phyloP scores from a whole-genome alignment of 2,113 vertebrate species.

The Amazona vittata region DNA sequence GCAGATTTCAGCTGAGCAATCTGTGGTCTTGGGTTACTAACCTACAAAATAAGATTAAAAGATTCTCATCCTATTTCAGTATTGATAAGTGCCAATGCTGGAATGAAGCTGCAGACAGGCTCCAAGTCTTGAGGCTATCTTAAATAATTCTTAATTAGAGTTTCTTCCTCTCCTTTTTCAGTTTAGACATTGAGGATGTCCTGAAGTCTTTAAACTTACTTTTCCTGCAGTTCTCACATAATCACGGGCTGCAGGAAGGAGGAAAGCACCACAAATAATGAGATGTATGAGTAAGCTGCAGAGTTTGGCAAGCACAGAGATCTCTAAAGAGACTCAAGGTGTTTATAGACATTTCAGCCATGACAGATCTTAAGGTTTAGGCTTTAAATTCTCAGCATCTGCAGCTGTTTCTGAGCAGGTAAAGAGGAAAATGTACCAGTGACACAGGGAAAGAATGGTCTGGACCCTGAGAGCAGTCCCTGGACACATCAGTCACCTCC shows the following conservation, averaged over 20 bases:
- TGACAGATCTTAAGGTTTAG: neutral
- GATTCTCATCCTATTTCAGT: neutral
- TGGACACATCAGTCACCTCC: neutral
- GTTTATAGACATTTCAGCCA: constrained; percentile 43
- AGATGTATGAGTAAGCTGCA: neutral
- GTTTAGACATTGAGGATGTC: neutral
- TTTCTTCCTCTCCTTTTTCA: neutral
- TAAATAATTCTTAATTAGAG: neutral
- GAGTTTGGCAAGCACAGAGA: neutral
- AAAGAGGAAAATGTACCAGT: neutral
- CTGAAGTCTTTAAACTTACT: neutral
- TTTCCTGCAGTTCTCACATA: constrained; percentile 13
- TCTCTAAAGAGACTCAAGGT: constrained; percentile 25
- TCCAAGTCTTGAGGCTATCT: neutral
- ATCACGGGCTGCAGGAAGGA: neutral
- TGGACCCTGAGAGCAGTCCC: neutral
- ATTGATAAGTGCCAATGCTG: neutral
- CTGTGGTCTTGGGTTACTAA: neutral
- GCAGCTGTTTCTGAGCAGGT: neutral
- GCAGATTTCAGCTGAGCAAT: neutral
- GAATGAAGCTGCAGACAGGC: neutral
- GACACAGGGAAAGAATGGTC: neutral
- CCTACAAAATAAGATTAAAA: neutral
- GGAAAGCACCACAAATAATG: neutral
- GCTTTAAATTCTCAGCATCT: neutral